Evolutionary conservation across 1,140 invertebrate species (phyloP), one percentile per base, ranked within the genome.

Genomic region (Amyelois transitella): DNA sequence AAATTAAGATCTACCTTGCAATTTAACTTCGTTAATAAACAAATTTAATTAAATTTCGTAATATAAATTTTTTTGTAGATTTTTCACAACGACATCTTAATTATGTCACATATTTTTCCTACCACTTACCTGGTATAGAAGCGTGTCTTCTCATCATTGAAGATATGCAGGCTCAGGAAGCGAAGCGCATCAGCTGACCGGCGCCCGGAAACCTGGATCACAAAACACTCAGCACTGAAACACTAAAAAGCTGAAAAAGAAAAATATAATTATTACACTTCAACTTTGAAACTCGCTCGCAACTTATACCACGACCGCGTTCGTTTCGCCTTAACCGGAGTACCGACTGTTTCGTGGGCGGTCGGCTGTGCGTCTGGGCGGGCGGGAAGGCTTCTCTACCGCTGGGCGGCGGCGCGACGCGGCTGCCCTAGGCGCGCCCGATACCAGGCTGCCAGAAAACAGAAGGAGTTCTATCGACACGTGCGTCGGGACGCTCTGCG

Each of bases 391-490:
- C 64, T 81, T 69, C 77, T 75, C 61, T 59, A 66, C 48, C 66
- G 67, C 58, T 79, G 73, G 80, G 80, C 83, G 81, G 78, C 84
- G 81, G 78, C 81, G 84, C 80, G 80, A 67, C 77, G 66, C 62
- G 71, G 72, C 83, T 76, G 83, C 83, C 83, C 83, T 79, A 81
- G 80, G 81, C 81, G 81, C 83, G 83, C 81, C 79, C 75, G 68
- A 61, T 77, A 86, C 81, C 73, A 83, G 83, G 80, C 56, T 32
- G 57, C 1, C 80, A 86, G 59, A 70, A 64, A 8, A 7, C 24
- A 58, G 45, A 18, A 79, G 63, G 71, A 86, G 78, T 58, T 66
- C 18, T 6, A 12, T 22, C 20, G 64, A 57, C 81, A 85, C 80
- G 80, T 85, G 81, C 78, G 72, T 67, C 73, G 68, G 59, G 60